Evolutionary conservation across 2,113 vertebrate species (phyloP), one percentile per base, ranked within the genome.

Genomic region (Leptodactylus fuscus): DNA sequence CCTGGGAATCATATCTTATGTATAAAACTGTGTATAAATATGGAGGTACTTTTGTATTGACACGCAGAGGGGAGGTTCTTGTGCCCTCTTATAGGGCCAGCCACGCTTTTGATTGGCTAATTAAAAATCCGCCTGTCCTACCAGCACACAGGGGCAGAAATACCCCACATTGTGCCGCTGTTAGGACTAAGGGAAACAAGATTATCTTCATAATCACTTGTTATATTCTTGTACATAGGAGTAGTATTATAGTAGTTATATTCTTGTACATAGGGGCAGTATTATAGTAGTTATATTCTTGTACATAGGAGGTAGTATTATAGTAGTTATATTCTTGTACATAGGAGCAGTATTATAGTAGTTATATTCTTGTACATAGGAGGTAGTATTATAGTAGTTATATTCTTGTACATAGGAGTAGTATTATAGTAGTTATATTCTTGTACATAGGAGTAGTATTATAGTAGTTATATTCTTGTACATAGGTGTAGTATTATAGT

Each of bases 401-500:
- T 55, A 55, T 55, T 55, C 53, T n/a, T 62, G 58, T 62, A 62
- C 58, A 62, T 62, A 27, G 24, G 9, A 1, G 58, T 29, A 67
- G 62, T 34, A 67, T 67, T 34, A 65, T 67, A 67, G 29, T 67
- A 67, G 62, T 65, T 65, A 65, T 65, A 65, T 65, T 65, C 60
- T 65, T 65, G 60, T 65, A 65, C 11, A 62, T 29, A 58, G 55
- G 55, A 9, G n/a, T n/a, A 60, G 55, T 60, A 60, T 24, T 60
- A 60, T 60, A 60, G 53, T n/a, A 22, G 58, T 62, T 62, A 62
- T 62, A 62, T 62, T 62, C 58, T 13, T 62, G 58, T 62, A 62
- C 9, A 62, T 62, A 29, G 58, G 58, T n/a, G 46, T 24, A 62
- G 58, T 27, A 29, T 62, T 62, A 62, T 62, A 62, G 58, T 62